phyloP scores from a whole-genome alignment of 2,113 vertebrate genomes.

The Thalassarche chlororhynchos region DNA sequence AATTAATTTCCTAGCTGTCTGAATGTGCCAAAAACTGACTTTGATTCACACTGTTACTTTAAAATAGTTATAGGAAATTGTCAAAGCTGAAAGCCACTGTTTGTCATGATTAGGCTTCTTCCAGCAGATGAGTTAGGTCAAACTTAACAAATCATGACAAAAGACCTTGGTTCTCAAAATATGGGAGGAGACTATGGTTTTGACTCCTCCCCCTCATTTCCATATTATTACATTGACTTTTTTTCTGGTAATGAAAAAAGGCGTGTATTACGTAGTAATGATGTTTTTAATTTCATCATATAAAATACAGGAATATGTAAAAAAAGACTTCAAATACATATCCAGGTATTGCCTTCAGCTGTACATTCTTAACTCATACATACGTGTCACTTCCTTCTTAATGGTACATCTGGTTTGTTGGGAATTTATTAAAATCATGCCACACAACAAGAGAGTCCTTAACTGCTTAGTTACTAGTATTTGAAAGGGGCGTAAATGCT shows the following conservation, averaged over 20 bases:
- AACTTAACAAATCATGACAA: neutral
- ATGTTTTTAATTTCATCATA: neutral
- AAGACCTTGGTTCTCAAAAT: neutral
- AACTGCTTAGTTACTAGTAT: neutral
- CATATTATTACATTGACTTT: neutral
- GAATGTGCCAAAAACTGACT: neutral
- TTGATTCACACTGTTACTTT: neutral
- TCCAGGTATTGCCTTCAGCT: neutral
- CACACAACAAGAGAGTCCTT: neutral
- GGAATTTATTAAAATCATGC: neutral
- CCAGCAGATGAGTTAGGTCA: neutral
- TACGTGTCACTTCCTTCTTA: neutral
- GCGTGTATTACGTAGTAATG: neutral
- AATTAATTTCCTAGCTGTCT: neutral
- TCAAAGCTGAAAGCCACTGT: neutral
- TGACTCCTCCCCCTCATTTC: neutral
- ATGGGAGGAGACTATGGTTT: neutral
- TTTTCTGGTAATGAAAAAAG: neutral
- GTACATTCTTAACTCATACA: neutral
- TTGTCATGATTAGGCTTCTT: neutral
- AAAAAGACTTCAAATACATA: accelerated
- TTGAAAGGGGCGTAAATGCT: neutral
- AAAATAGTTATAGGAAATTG: neutral
- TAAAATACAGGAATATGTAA: neutral
- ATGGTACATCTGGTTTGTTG: neutral